Base-by-base conservation (phyloP, 2,113 vertebrate species). In the Leptobrachium leishanense region DNA sequence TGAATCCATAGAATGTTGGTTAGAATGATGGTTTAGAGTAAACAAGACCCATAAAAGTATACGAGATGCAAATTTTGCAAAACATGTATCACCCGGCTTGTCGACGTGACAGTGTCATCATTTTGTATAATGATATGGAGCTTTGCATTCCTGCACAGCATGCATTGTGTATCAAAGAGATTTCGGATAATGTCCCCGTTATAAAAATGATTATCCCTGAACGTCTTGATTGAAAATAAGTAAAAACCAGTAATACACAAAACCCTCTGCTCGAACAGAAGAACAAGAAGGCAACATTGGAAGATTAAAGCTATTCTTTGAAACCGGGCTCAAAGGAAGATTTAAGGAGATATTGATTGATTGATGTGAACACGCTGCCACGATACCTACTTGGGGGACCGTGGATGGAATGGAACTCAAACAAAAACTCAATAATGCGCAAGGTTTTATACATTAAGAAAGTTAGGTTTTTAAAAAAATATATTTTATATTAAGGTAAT, bases 311-410 rank as follows among this genome's bases (percentile, higher is more conserved):
- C 20, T 39, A 31, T 44, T 75, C 63, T 75, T 64, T 66, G 39
- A 63, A 53, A 50, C 9, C n/a, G 2, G 41, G 67, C 10, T 67
- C 63, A 75, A 54, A 75, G 74, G 44, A 43, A 43, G 67, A 75
- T 75, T 75, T 75, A 65, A 67, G 74, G 11, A 53, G 63, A 54
- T 75, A 75, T 75, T 67, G 74, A 67, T 75, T 75, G 73, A 65
- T 4, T 66, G 63, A 67, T 66, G 62, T 66, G 63, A 64, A 67
- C 74, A 50, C 12, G 43, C 44, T 75, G 63, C 43, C 53, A 75
- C 20, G 46, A 53, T 75, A 44, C 63, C 31, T 44, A 75, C 74
- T 40, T 75, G 46, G 46, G 74, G 74, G 74, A 75, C 44, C 53
- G 44, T 54, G 64, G 63, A 53, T 54, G 64, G 63, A 42, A 39